Conservation (phyloP, 2,113 vertebrate species). For the Aegotheles bennettii region DNA sequence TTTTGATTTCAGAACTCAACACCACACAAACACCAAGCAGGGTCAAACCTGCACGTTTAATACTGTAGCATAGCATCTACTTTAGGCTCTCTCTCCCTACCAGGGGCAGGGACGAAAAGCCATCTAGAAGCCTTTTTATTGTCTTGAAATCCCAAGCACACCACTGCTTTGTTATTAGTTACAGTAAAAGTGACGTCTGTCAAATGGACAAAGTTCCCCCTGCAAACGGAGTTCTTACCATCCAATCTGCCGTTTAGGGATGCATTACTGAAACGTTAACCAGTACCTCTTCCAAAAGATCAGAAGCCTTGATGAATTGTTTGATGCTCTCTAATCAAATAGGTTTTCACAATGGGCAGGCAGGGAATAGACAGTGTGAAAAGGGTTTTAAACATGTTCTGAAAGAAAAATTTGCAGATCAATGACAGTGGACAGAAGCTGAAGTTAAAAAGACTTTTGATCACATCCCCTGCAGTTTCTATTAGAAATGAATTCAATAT, state of each 20-base stretch:
- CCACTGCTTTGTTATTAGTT: neutral
- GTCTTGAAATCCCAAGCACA: neutral
- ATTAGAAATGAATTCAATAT: neutral
- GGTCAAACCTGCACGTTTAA: neutral
- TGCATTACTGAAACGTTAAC: neutral
- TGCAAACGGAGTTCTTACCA: neutral
- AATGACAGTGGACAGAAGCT: neutral
- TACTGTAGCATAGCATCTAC: neutral
- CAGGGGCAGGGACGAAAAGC: neutral
- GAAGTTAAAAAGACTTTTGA: slow-evolving; percentile 38
- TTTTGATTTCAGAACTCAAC: neutral
- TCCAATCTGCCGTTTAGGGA: neutral
- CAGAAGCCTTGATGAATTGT: neutral
- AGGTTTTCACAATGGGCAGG: neutral
- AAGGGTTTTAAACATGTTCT: neutral
- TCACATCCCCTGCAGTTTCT: neutral
- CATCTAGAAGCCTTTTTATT: neutral
- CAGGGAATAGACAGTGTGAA: neutral
- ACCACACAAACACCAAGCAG: neutral
- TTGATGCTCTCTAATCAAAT: neutral
- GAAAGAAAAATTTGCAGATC: slow-evolving; percentile 19
- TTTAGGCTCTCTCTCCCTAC: neutral
- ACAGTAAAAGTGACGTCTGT: neutral
- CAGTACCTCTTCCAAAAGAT: neutral
- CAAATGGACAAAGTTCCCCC: neutral